Base-by-base conservation (phyloP, 2,797 vertebrate species). In the Bradypus variegatus region DNA sequence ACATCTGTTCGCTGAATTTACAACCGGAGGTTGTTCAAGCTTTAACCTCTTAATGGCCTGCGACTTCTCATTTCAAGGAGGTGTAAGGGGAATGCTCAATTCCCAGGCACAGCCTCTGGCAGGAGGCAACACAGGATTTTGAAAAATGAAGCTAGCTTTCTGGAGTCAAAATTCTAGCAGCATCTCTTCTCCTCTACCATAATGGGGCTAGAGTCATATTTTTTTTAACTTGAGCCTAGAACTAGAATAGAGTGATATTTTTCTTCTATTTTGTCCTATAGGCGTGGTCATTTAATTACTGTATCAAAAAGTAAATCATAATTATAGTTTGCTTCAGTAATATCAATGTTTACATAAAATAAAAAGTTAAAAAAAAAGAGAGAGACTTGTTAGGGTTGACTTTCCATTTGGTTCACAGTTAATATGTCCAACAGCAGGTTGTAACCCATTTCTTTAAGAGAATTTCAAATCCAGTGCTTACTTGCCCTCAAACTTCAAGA, bases 301-400 rank as follows among this genome's bases (percentile, higher is more conserved):
- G 41, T 31, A 79, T 62, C 72, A 78, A 78, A 18, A 86, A 88
- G 86, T 90, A 95, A 93, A 94, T 84, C 91, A 87, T 94, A 93
- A 95, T 92, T 94, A 94, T 64, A 31, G 72, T 83, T 93, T 65
- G 41, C 82, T 86, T 86, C 31, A 16, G n/a, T 73, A 80, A 88
- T 78, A 85, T 80, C 82, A 94, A 94, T 48, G 80, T 94, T 95
- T 92, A 93, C 53, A 91, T 81, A 77, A 94, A 96, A 91, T 73
- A 83, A 88, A 93, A 90, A 33, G 33, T 92, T 16, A 86, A 76
- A 87, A 69, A 82, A 92, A 69, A 82, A 88, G 0, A 80, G 62
- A 25, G 70, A 65, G 69, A 67, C 69, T 84, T 80, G 33, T 89
- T 89, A 90, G 8, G 8, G 55, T 53, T 90, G 85, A 60, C 25